phyloP scores from a whole-genome alignment of 2,797 vertebrate species.

The Sebastes nivosus region DNA sequence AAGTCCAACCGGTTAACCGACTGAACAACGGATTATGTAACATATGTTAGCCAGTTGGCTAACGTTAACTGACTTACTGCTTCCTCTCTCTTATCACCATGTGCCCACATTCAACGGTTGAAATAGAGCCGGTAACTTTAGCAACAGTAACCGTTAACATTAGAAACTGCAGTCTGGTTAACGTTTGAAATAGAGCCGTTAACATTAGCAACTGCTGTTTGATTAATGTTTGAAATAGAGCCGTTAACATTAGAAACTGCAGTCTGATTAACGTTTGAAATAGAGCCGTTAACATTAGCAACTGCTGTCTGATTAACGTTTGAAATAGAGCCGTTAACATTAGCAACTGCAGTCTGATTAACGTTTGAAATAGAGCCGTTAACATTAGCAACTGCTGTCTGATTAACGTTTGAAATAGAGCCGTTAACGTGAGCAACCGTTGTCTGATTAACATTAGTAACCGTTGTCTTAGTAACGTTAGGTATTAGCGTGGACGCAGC shows the following conservation, averaged over 20 bases:
- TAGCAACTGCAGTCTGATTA: rapidly evolving
- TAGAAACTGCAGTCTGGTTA: rapidly evolving
- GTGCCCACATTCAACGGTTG: neutral
- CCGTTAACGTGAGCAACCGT: rapidly evolving
- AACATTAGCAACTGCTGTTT: too few relatives aligned
- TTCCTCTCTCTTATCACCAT: neutral
- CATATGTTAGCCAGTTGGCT: slow-evolving; percentile 21
- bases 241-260: rapidly evolving
- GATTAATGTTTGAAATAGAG: neutral
- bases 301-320: too few relatives aligned
- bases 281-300: rapidly evolving
- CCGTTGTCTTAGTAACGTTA: neutral
- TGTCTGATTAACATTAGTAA: too few relatives aligned
- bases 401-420: too few relatives aligned
- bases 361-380: too few relatives aligned
- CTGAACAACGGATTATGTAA: slow-evolving; percentile 39
- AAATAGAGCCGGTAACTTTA: rapidly evolving
- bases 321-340: too few relatives aligned
- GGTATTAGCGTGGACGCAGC: rapidly evolving
- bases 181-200: neutral
- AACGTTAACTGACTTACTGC: slow-evolving; percentile 46
- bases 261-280: neutral
- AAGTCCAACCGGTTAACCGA: neutral
- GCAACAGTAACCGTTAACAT: neutral
- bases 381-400: rapidly evolving